Conservation (phyloP, 1,140 invertebrate species). For the Caenorhabditis remanei region DNA sequence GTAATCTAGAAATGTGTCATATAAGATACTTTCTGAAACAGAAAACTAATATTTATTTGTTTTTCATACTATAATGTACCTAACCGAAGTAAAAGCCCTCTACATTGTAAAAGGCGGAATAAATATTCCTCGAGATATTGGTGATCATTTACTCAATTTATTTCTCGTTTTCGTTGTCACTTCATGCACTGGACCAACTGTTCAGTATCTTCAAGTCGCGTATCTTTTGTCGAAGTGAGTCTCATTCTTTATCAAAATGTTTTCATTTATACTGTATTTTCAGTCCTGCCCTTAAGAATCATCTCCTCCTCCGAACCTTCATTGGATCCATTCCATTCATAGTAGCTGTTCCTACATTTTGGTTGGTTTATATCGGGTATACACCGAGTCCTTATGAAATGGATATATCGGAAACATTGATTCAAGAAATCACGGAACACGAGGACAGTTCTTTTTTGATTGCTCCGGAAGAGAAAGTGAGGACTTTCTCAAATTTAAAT, state of each 20-base stretch:
- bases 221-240: not conserved
- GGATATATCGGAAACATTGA: slow-evolving; percentile 20
- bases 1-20: too few relatives aligned
- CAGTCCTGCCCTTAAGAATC: not conserved
- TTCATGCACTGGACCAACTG: not conserved
- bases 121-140: not conserved
- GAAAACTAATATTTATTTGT: not conserved
- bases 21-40: not conserved
- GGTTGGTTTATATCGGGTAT: not conserved
- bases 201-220: slow-evolving; percentile 19
- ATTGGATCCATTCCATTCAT: not conserved
- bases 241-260: not conserved
- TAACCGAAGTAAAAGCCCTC: not conserved
- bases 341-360: not conserved
- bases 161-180: slow-evolving; percentile 3
- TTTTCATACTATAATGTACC: slow-evolving; percentile 36
- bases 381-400: slow-evolving; percentile 3
- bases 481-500: not conserved
- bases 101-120: slow-evolving; percentile 28
- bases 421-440: slow-evolving; percentile 7
- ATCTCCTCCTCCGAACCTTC: not conserved
- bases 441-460: slow-evolving; percentile 12
- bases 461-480: slow-evolving; percentile 12
- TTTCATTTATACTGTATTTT: not conserved
- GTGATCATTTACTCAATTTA: not conserved